Evolutionary conservation across 1,140 invertebrate species (phyloP).

Genomic region (Plutomurus gul): DNA sequence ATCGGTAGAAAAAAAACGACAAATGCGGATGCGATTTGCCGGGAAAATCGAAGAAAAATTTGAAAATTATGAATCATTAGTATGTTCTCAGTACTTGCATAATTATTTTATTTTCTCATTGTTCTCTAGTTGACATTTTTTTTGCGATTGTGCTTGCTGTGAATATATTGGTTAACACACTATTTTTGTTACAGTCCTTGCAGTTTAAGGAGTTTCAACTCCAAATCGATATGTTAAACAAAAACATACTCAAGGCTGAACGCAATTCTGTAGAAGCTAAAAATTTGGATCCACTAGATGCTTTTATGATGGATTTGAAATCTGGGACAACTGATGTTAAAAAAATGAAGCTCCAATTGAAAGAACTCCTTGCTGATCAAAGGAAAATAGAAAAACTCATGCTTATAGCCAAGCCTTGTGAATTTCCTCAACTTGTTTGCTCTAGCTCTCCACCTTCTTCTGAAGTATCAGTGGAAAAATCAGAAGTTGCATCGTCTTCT

Average conservation of each 20-base stretch:
- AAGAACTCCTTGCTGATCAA: conserved; percentile 72
- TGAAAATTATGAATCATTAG: conserved; percentile 82
- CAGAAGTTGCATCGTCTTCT: not conserved
- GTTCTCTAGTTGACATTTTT: conserved; percentile 12
- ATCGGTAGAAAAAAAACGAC: conserved; percentile 83
- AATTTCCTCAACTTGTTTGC: conserved; percentile 69
- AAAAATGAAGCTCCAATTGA: conserved; percentile 66
- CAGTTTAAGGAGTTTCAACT: conserved; percentile 49
- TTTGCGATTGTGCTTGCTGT: not conserved
- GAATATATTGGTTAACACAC: not conserved
- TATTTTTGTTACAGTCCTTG: conserved; percentile 42
- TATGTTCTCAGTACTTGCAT: conserved; percentile 62
- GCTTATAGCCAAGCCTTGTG: conserved; percentile 76
- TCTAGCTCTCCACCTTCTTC: too few relatives aligned
- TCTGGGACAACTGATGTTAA: conserved; percentile 60
- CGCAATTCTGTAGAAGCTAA: conserved; percentile 42
- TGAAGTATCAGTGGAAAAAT: not conserved
- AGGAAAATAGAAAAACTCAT: conserved; percentile 70
- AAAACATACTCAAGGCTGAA: conserved; percentile 55
- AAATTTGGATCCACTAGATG: conserved; percentile 70
- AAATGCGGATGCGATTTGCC: conserved; percentile 73
- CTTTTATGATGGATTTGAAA: conserved; percentile 71
- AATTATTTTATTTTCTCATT: conserved; percentile 9
- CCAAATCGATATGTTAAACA: conserved; percentile 38
- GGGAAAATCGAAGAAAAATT: conserved; percentile 64